Evolutionary conservation across 1,140 invertebrate species (phyloP), one percentile per base, ranked within the genome.

Genomic region (Zophobas morio): DNA sequence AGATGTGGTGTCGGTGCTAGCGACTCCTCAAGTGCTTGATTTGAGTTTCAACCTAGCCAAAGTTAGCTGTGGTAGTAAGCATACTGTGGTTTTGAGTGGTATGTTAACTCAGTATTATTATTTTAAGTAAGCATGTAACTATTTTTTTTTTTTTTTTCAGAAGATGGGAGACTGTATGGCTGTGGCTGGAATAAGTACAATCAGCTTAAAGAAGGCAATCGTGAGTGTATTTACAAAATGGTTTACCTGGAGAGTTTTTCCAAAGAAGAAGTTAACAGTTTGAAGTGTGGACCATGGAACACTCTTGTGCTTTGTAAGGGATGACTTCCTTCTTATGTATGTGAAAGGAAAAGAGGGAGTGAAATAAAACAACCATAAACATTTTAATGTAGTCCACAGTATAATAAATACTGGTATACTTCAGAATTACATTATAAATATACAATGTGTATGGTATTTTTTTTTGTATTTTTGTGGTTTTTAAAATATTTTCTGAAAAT

Each of bases 141-240:
- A 20, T 20, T 20, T 20, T 20, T 20, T 20, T 20, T 20, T 20
- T 20, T 20, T 20, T 56, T 80, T 88, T 84, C 80, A 85, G 90
- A 89, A 63, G 89, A 93, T 81, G 88, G 89, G 6, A 85, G 87
- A 37, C 79, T 95, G 8, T 94, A 91, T 90, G 92, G 91, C 2
- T 89, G 89, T 82, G 94, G 94, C 42, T 92, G 88, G 82, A 94
- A 94, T 85, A 91, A 92, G 81, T 94, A 94, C 84, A 91, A 92
- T 0, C 94, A 96, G 81, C 82, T 95, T 53, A 93, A 92, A 54
- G 83, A 84, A 42, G 63, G 37, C 5, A 70, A 80, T 1, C 53
- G 76, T 2, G 81, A 84, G 66, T 77, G 82, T 53, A 70, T 80
- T 57, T 63, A 79, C 51, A 70, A 53, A 4, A 82, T 84, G 57